Evolutionary conservation across 2,113 vertebrate species (phyloP).

Genomic region (Isichthys henryi): DNA sequence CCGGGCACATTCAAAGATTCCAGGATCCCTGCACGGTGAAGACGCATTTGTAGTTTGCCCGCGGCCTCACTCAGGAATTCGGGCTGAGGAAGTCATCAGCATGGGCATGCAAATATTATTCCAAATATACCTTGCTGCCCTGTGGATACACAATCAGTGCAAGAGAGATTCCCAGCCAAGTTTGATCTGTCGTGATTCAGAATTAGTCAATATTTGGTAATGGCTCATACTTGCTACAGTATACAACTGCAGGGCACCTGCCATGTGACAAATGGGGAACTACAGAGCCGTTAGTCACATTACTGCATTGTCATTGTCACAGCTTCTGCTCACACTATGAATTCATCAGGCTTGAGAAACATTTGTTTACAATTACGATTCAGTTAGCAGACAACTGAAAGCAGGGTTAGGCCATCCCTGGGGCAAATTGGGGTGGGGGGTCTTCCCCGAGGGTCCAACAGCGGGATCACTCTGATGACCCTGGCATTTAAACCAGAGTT

Average conservation of each 20-base stretch:
- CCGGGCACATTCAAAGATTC: neutral
- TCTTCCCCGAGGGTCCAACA: neutral
- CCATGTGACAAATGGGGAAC: neutral
- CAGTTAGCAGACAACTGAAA: neutral
- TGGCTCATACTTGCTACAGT: neutral
- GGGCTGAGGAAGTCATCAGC: neutral
- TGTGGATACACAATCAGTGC: neutral
- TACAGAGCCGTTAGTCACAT: neutral
- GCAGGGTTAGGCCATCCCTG: neutral
- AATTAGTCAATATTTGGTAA: neutral
- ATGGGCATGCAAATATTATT: neutral
- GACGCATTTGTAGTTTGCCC: neutral
- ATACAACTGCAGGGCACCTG: neutral
- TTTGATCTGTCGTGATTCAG: neutral
- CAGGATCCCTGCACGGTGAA: neutral
- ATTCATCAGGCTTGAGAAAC: neutral
- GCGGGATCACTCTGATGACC: neutral
- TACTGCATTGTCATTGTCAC: neutral
- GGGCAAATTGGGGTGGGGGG: neutral
- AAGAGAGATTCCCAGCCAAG: neutral
- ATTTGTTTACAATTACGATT: neutral
- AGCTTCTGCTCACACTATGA: neutral
- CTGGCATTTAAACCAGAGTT: neutral
- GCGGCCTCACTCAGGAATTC: neutral
- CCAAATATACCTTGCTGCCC: neutral